Percentiles rank a stretch among this genome's conserved stretches.
phyloP scores from a whole-genome alignment of 2,797 vertebrate genomes.

The Xenopus petersii region DNA sequence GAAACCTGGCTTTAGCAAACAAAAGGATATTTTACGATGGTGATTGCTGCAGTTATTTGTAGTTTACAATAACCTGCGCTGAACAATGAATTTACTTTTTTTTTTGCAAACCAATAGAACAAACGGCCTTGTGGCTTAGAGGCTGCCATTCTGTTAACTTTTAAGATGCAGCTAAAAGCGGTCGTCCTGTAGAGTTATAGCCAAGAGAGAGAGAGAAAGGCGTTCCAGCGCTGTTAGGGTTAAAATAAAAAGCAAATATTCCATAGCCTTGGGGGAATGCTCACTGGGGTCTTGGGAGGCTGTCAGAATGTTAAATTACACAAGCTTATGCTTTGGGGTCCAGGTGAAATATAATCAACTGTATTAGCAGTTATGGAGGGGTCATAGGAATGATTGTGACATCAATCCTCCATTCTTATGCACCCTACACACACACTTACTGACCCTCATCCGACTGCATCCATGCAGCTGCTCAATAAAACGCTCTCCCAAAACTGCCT shows the following conservation, averaged over 20 bases:
- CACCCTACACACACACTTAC: background rate
- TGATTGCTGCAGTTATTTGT: conserved; percentile 19
- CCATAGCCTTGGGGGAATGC: conserved; percentile 14
- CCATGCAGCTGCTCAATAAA: conserved; percentile 42
- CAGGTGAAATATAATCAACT: conserved; percentile 24
- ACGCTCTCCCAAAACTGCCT: conserved; percentile 31
- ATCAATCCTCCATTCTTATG: background rate
- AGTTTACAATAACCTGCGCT: conserved; percentile 29
- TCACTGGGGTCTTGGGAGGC: conserved; percentile 15
- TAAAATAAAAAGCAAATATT: conserved; percentile 1
- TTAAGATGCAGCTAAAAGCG: no score
- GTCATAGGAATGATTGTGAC: conserved; percentile 12
- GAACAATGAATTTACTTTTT: conserved; percentile 24
- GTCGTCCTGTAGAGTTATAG: no score
- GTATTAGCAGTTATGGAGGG: conserved; percentile 11
- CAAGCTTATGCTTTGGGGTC: conserved; percentile 3
- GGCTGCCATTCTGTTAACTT: conserved; percentile 16
- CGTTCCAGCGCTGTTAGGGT: conserved; percentile 9
- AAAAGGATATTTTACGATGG: conserved; percentile 16
- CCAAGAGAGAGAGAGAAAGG: no score
- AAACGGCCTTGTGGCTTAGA: background rate
- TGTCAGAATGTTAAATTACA: conserved; percentile 18
- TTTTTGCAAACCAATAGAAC: conserved; percentile 15
- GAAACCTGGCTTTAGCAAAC: background rate
- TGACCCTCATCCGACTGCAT: conserved; percentile 32